Evolutionary conservation across 2,113 vertebrate genomes (phyloP).

Genomic region (Bettongia penicillata): DNA sequence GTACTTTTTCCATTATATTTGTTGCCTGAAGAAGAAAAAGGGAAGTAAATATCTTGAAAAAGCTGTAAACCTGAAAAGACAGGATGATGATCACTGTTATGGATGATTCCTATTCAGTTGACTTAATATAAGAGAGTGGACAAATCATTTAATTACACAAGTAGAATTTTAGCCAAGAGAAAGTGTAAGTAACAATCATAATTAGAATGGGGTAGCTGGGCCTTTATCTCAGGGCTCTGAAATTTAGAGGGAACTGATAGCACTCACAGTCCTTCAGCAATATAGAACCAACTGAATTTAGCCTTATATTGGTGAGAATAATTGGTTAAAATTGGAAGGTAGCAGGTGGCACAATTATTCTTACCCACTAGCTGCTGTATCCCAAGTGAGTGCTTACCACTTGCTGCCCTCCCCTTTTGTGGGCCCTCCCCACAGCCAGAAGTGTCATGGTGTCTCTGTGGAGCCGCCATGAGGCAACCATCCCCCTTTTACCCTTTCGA

Average conservation of each 20-base stretch:
- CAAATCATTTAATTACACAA: not conserved
- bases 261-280: not conserved
- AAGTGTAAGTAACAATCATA: not conserved
- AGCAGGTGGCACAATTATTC: not conserved
- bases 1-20: not conserved
- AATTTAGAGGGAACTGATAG: not conserved
- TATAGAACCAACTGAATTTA: not conserved
- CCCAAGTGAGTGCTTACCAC: not conserved
- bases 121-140: not conserved
- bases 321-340: not conserved
- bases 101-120: not conserved
- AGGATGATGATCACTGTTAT: not conserved
- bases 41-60: not conserved
- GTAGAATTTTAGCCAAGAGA: not conserved
- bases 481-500: not conserved
- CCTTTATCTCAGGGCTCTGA: not conserved
- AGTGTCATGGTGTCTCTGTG: not conserved
- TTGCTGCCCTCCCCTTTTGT: not conserved
- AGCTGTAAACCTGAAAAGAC: not conserved
- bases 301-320: not conserved
- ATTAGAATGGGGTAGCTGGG: not conserved
- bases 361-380: not conserved
- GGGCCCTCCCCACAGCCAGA: not conserved
- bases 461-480: not conserved
- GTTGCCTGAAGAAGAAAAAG: not conserved